Base-by-base conservation (phyloP, 2,797 vertebrate species). In the Delichon dasypus region DNA sequence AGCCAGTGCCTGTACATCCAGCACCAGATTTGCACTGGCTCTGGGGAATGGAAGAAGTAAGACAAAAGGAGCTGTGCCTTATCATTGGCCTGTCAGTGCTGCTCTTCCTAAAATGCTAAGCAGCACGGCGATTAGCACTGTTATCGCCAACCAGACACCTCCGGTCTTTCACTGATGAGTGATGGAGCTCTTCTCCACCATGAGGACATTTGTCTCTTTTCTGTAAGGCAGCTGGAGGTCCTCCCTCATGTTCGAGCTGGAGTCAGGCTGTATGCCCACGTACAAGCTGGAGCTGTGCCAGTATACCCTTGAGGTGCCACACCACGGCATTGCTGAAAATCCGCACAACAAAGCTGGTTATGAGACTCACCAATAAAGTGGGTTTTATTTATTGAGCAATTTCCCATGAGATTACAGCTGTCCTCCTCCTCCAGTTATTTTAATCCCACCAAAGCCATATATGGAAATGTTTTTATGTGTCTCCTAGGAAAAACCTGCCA, bases 231-330 rank as follows among this genome's bases (percentile, higher is more conserved):
- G 27, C n/a, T 70, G 42, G 42, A 64, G 8, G 36, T 40, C 21
- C 58, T 81, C 40, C 32, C 58, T 86, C 9, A 5, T 6, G 48
- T 6, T 19, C 1, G 2, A 50, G n/a, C 42, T 17, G 25, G 14
- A 55, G 20, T 20, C 45, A 16, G 7, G 4, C 55, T 22, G 44
- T 5, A 10, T 2, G 15, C 40, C 20, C 13, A 20, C 13, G 1
- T 4, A 45, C 0, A 0, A 64, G 66, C 25, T 45, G 42, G 12
- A 68, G n/a, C 30, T 5, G 0, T 48, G 61, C 32, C 36, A 22
- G 19, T 3, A 7, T 19, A 32, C 29, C 19, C 26, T 10, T 0
- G 0, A 62, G 51, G 14, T 44, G 26, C 32, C 34, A 34, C 32
- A 21, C 51, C 2, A 7, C 18, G 40, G 61, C 1, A 4, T 0